phyloP scores from a whole-genome alignment of 2,797 vertebrate genomes.

The Gobionotothen gibberifrons region DNA sequence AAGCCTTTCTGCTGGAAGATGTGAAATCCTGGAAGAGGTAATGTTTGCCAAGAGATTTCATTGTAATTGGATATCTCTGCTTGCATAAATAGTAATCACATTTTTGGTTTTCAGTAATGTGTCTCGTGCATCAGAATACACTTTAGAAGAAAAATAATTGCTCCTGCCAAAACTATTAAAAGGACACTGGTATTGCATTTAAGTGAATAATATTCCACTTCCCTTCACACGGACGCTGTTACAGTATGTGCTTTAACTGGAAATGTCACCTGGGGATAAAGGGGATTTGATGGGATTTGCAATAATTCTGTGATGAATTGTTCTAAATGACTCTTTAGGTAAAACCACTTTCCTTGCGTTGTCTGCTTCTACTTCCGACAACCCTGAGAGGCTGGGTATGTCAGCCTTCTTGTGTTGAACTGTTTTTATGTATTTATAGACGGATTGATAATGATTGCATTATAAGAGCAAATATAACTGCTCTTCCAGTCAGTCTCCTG shows the following conservation, averaged over 20 bases:
- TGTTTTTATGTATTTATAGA: conserved; percentile 26
- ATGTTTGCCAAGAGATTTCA: conserved; percentile 82
- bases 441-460: conserved; percentile 13
- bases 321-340: conserved; percentile 7
- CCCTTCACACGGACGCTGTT: conserved; percentile 23
- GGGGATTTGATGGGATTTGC: conserved; percentile 28
- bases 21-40: conserved; percentile 76
- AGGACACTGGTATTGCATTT: conserved; percentile 47
- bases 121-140: conserved; percentile 70
- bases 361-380: conserved; percentile 7
- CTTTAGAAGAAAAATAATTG: conserved; percentile 69
- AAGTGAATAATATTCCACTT: conserved; percentile 33
- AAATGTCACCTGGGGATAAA: conserved; percentile 30
- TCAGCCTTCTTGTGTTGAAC: conserved; percentile 7
- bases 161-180: conserved; percentile 67
- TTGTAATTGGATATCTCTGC: conserved; percentile 80
- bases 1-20: conserved; percentile 69
- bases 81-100: conserved; percentile 79
- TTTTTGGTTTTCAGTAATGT: conserved; percentile 73
- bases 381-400: conserved; percentile 1
- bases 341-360: neutral
- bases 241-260: conserved; percentile 36
- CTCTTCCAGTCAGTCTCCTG: conserved; percentile 9
- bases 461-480: conserved; percentile 23
- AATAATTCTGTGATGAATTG: conserved; percentile 27